Percentiles rank a stretch among this genome's conserved stretches.
Evolutionary conservation across 2,797 vertebrate genomes (phyloP).

Genomic region (Tachyglossus aculeatus): DNA sequence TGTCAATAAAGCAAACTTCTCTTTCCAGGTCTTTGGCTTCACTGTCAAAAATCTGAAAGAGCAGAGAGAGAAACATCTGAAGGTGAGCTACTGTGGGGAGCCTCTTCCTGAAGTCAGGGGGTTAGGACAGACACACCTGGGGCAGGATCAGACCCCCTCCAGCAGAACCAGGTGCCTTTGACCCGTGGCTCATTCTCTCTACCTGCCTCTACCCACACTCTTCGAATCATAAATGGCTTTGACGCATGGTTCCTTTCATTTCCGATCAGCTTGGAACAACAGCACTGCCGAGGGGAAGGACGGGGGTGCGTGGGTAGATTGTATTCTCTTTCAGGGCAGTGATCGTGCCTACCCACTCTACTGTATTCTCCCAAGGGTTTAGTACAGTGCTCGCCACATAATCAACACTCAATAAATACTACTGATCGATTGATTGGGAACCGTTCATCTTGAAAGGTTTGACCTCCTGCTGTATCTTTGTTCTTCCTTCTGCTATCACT

Average conservation of each 20-base stretch:
- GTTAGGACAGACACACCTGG: neutral
- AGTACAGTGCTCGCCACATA: no score
- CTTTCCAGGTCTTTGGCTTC: constrained; percentile 88
- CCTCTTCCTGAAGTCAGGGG: neutral
- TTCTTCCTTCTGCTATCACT: no score
- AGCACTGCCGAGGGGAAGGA: no score
- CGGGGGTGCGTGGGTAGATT: no score
- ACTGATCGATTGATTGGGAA: no score
- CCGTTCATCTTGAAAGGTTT: no score
- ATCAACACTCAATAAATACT: no score
- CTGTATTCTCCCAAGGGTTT: no score
- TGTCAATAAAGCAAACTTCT: constrained; percentile 93
- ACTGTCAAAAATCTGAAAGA: constrained; percentile 89
- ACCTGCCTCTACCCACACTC: neutral
- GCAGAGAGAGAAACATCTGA: constrained; percentile 32
- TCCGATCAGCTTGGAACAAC: no score
- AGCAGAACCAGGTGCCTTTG: neutral
- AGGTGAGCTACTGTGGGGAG: constrained; percentile 19
- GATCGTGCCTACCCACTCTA: no score
- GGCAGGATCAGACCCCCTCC: neutral
- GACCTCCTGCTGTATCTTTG: no score
- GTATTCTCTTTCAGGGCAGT: no score
- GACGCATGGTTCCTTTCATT: neutral
- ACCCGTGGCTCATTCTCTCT: neutral
- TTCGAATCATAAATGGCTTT: constrained; percentile 1